Base-by-base conservation (phyloP, 2,888 invertebrate species). In the Anoncus sp. region DNA sequence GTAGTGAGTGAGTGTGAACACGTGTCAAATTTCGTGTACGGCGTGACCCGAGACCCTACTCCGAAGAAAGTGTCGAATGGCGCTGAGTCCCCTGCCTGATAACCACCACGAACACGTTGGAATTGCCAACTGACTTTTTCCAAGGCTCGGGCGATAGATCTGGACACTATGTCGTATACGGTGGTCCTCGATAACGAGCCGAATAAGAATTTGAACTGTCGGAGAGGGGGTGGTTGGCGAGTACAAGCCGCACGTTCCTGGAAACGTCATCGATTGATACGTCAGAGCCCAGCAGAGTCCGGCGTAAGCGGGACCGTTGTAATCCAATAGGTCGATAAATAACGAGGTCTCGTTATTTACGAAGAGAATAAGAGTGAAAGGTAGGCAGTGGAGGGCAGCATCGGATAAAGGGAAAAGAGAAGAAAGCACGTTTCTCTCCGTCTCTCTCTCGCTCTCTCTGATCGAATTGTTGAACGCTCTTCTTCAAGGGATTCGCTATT, bases 1-100 rank as follows among this genome's bases (percentile, higher is more conserved):
- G 47, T 18, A 60, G 55, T 20, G 75, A 73, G 81, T 24, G 27
- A 66, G 53, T 66, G 80, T 80, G 80, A 82, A 77, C 82, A 77
- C 80, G 82, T 79, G 84, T 84, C 84, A 85, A 84, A 87, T 86
- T 83, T 83, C 81, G 77, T 78, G 70, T 77, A 49, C 62, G 55
- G 62, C 75, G 69, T 77, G 69, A 65, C 57, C 66, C 75, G 51
- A 71, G 51, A 77, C 74, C 65, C 73, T 75, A 63, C 74, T 71
- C 74, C 65, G 59, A 57, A 67, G 53, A n/a, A 60, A 66, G 70
- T 77, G 73, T 75, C 75, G 65, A 51, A 55, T 77, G 49, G 45
- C 65, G 43, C 47, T 59, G 69, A 47, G n/a, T 55, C 55, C 55
- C 75, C 55, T 45, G 31, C 53, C 55, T 40, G 66, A 43, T 71